Evolutionary conservation across 35 echinoderm and acorn worm species (phyloP).

Genomic region (Apostichopus parvimensis): DNA sequence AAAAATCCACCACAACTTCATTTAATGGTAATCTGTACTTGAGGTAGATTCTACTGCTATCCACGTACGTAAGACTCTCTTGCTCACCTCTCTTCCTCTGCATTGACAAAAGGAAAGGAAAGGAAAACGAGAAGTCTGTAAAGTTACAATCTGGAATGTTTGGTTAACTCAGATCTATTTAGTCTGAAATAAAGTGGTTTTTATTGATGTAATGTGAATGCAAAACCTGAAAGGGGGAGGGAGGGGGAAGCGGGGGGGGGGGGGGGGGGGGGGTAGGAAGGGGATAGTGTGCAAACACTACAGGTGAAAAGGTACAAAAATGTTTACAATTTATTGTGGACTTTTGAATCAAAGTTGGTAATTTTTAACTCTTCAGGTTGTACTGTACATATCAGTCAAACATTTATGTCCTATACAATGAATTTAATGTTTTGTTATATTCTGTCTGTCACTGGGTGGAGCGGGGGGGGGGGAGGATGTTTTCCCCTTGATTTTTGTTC

Average conservation of each 20-base stretch:
- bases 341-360: too few relatives aligned
- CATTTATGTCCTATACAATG: too few relatives aligned
- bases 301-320: too few relatives aligned
- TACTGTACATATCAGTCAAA: too few relatives aligned
- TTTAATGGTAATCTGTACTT: conserved; percentile 92
- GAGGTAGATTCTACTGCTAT: conserved; percentile 76
- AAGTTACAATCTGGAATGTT: background rate
- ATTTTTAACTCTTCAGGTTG: too few relatives aligned
- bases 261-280: background rate
- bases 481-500: too few relatives aligned
- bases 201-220: too few relatives aligned
- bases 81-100: conserved; percentile 87
- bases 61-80: conserved; percentile 79
- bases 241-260: background rate
- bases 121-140: background rate
- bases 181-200: too few relatives aligned
- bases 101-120: conserved; percentile 44
- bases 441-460: too few relatives aligned
- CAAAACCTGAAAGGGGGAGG: background rate
- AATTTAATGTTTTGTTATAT: too few relatives aligned
- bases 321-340: too few relatives aligned
- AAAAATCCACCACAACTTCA: conserved; percentile 94
- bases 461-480: background rate
- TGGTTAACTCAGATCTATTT: background rate
- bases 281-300: too few relatives aligned